Percentiles rank a stretch among this genome's conserved stretches.
These are phyloP conservation scores for Rhyacophila evoluta DNA, from an alignment of 2,888 invertebrate species.

Conservation along the genomic window DNA sequence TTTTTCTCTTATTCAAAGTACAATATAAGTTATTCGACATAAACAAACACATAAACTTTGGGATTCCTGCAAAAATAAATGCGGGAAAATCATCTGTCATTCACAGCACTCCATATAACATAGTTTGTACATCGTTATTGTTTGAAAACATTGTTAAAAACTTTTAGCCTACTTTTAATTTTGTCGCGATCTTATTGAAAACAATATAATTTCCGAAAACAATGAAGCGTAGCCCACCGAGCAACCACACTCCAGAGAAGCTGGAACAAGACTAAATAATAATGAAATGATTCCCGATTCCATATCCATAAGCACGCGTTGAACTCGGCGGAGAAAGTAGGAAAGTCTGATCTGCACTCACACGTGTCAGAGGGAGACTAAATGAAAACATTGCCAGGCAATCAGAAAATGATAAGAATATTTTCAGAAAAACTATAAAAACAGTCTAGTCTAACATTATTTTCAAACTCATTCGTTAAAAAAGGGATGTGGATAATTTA, in stretches of 20 bases:
- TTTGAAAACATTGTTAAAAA: not conserved
- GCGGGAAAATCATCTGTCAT: not conserved
- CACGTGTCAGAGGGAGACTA: constrained; percentile 20
- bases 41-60: not conserved
- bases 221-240: not conserved
- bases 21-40: not conserved
- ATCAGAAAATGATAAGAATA: not conserved
- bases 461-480: too few relatives aligned
- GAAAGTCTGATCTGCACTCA: not conserved
- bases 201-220: not conserved
- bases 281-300: constrained; percentile 41
- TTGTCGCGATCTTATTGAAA: not conserved
- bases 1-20: not conserved
- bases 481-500: too few relatives aligned
- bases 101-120: not conserved
- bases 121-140: not conserved
- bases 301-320: not conserved
- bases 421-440: not conserved
- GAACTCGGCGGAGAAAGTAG: constrained; percentile 15
- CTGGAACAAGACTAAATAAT: constrained; percentile 48
- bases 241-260: constrained; percentile 43
- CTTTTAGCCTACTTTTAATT: not conserved
- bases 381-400: constrained; percentile 25
- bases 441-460: too few relatives aligned
- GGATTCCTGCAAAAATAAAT: not conserved